Evolutionary conservation across 2,797 vertebrate species (phyloP).

Genomic region (Cirrhinus mrigala): DNA sequence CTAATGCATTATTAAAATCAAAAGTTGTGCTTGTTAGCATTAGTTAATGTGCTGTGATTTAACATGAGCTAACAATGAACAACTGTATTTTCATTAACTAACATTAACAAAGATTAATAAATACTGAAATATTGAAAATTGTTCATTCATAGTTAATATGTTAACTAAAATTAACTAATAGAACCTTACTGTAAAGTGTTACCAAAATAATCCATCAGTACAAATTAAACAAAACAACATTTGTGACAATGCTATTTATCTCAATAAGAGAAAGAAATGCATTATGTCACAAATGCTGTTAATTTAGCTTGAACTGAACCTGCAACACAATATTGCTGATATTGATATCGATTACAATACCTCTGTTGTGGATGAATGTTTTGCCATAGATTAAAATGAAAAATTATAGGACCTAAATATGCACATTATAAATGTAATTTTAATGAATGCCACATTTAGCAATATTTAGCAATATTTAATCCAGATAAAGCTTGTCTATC

Average conservation of each 20-base stretch:
- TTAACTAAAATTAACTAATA: too few relatives aligned
- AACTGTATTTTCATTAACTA: too few relatives aligned
- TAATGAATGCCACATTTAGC: background rate
- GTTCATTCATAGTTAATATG: too few relatives aligned
- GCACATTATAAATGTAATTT: too few relatives aligned
- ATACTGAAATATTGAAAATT: too few relatives aligned
- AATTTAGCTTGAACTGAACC: slow-evolving; percentile 4
- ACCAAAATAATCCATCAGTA: background rate
- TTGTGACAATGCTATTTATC: background rate
- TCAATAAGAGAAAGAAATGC: background rate
- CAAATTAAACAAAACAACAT: background rate
- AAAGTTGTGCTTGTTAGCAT: too few relatives aligned
- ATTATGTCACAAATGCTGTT: background rate
- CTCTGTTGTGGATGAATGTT: background rate
- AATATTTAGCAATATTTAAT: background rate
- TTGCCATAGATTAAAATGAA: background rate
- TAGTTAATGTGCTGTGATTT: too few relatives aligned
- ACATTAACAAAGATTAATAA: too few relatives aligned
- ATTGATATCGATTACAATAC: too few relatives aligned
- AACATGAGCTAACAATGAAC: too few relatives aligned
- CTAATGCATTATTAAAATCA: too few relatives aligned
- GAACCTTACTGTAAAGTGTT: too few relatives aligned
- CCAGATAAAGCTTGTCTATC: background rate
- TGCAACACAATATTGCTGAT: background rate
- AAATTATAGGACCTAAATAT: background rate